Evolutionary conservation across 2,888 invertebrate genomes (phyloP), one percentile per base, ranked within the genome.

Genomic region (Dryobotodes eremita): DNA sequence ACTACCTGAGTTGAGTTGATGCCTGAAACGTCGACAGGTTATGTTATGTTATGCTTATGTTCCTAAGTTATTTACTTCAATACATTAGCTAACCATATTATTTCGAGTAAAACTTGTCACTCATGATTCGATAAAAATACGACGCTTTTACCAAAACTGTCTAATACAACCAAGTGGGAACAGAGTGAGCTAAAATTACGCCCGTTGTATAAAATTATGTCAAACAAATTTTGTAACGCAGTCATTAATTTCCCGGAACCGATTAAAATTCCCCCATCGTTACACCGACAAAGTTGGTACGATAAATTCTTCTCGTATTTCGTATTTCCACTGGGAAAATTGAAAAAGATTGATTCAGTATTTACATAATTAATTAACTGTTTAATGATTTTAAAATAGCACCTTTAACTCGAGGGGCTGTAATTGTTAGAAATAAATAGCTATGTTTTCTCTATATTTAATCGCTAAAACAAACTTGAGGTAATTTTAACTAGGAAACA

Each of bases 251-350:
- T 55, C 17, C 3, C 36, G 11, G n/a, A 42, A 42, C 70, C 7
- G 62, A 26, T 26, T 59, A 26, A 59, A 53, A 23, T 74, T 66
- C 42, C 48, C 7, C 69, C 61, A 13, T 55, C 64, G 66, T 71
- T 68, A 65, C 71, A 17, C 31, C 42, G 64, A 79, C 57, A 77
- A 87, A 81, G 59, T 77, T 79, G 46, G 20, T 61, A 36, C 81
- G 13, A 85, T 85, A 77, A 87, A 85, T 87, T 74, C 70, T 76
- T 65, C 80, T 82, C 77, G 42, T 57, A 72, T 84, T 87, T 75
- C n/a, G n/a, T n/a, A n/a, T n/a, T n/a, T n/a, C n/a, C 31, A 26
- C 17, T 42, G 42, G 13, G 15, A 23, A 62, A 75, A 82, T 75
- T 83, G 65, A 78, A 86, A 82, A 82, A 79, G 48, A 73, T 53